Evolutionary conservation across 2,888 invertebrate genomes (phyloP).

Genomic region (Diachrysia chrysitis): DNA sequence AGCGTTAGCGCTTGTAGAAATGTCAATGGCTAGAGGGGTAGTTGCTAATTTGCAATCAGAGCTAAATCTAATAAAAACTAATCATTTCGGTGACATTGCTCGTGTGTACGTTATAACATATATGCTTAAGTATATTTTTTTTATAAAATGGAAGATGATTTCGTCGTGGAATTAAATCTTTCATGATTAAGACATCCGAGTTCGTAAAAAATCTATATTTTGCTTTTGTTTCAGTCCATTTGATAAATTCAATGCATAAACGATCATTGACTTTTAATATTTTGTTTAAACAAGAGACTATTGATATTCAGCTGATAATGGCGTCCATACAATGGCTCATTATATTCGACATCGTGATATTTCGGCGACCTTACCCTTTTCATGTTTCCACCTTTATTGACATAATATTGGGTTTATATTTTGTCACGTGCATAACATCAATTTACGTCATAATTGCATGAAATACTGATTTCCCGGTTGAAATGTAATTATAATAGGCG

Average conservation of each 20-base stretch:
- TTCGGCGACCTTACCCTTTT: constrained; percentile 56
- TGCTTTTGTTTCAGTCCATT: neutral
- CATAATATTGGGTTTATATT: constrained; percentile 27
- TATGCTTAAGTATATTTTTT: too few species aligned
- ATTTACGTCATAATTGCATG: constrained; percentile 9
- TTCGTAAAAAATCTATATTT: neutral
- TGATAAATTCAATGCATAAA: constrained; percentile 7
- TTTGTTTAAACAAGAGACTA: neutral
- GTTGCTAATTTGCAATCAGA: too few species aligned
- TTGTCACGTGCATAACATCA: neutral
- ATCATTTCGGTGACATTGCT: too few species aligned
- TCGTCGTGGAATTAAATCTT: too few species aligned
- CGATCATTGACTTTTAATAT: neutral
- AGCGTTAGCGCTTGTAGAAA: too few species aligned
- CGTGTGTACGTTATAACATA: too few species aligned
- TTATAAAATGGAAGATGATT: too few species aligned
- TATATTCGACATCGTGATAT: constrained; percentile 29
- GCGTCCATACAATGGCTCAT: constrained; percentile 20
- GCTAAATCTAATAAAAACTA: too few species aligned
- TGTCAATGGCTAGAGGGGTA: too few species aligned
- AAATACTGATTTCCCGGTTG: neutral
- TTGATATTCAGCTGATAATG: constrained; percentile 9
- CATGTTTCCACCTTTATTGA: constrained; percentile 49
- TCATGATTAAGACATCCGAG: too few species aligned
- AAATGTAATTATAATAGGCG: too few species aligned